Percentiles rank a stretch among this genome's conserved stretches.
phyloP scores from a whole-genome alignment of 2,113 vertebrate species.

The Hyperopisus bebe region DNA sequence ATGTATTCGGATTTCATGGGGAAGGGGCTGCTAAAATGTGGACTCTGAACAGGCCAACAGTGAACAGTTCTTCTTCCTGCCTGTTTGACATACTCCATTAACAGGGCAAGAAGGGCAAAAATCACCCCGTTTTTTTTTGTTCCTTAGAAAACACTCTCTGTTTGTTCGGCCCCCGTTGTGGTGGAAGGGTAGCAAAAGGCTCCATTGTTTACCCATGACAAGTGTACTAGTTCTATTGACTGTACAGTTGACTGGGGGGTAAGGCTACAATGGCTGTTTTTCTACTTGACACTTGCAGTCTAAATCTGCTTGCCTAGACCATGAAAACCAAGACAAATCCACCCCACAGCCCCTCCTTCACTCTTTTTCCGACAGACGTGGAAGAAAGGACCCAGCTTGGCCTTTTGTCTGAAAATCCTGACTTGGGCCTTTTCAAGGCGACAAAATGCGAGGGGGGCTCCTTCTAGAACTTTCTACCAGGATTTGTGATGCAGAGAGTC shows the following conservation, averaged over 20 bases:
- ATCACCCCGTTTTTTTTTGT: conserved; percentile 48
- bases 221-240: conserved; percentile 72
- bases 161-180: conserved; percentile 54
- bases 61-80: conserved; percentile 62
- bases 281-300: conserved; percentile 62
- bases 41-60: conserved; percentile 50
- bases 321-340: conserved; percentile 18
- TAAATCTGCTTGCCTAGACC: conserved; percentile 45
- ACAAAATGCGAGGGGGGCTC: neutral
- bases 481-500: neutral
- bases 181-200: conserved; percentile 58
- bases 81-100: conserved; percentile 56
- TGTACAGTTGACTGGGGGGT: conserved; percentile 61
- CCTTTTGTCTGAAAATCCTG: conserved; percentile 26
- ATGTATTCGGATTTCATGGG: conserved; percentile 48
- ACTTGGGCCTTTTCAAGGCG: conserved; percentile 23
- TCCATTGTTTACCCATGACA: conserved; percentile 63
- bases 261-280: conserved; percentile 59
- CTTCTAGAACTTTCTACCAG: conserved; percentile 3
- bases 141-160: conserved; percentile 54
- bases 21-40: conserved; percentile 40
- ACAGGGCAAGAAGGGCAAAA: conserved; percentile 56
- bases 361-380: conserved; percentile 32
- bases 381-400: conserved; percentile 23
- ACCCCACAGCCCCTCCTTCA: conserved; percentile 12